Evolutionary conservation across 1,140 invertebrate species (phyloP).

Genomic region (Pentalonia nigronervosa): DNA sequence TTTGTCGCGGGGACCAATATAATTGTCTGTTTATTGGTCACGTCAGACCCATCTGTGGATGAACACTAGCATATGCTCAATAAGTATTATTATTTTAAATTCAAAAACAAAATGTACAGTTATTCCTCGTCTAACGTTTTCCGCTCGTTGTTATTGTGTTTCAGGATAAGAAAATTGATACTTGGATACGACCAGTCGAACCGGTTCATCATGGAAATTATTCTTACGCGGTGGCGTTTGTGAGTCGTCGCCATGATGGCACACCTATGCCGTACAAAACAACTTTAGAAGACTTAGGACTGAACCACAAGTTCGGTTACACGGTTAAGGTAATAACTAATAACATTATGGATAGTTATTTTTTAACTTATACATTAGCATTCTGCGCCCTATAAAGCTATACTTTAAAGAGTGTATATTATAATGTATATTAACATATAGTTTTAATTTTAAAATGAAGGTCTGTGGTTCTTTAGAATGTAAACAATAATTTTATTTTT

Average conservation of each 20-base stretch:
- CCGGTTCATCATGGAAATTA: slow-evolving; percentile 64
- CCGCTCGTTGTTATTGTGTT: neutral
- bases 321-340: slow-evolving; percentile 77
- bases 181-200: slow-evolving; percentile 66
- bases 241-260: slow-evolving; percentile 70
- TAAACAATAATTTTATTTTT: neutral
- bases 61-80: too few species aligned
- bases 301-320: slow-evolving; percentile 80
- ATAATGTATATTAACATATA: neutral
- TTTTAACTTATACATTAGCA: neutral
- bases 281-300: slow-evolving; percentile 74
- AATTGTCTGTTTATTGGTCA: too few species aligned
- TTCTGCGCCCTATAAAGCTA: too few species aligned
- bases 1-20: too few species aligned
- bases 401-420: too few species aligned
- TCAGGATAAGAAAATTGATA: slow-evolving; percentile 65
- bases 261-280: slow-evolving; percentile 68
- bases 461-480: neutral
- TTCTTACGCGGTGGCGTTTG: slow-evolving; percentile 68
- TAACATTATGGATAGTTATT: neutral
- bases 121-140: neutral
- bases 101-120: neutral
- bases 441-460: neutral
- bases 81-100: neutral
- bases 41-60: too few species aligned